Evolutionary conservation across 92 coral and sea anemone genomes (phyloP), one percentile per base, ranked within the genome.

Genomic region (Siderastrea siderea): DNA sequence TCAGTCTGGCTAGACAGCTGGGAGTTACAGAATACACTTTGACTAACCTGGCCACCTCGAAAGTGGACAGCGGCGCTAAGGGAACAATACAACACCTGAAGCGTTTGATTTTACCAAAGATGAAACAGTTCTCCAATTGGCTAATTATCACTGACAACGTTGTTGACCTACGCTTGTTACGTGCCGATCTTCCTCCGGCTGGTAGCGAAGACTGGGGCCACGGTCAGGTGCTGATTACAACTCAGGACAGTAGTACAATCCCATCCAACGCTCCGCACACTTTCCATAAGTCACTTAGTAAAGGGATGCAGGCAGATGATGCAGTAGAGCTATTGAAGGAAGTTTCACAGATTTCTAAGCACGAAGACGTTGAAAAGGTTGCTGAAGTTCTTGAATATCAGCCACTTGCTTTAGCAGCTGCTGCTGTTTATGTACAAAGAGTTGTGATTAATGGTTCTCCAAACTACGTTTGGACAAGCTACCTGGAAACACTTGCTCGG

Each of bases 81-180:
- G 81, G 65, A 19, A 17, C 7, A 38, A 54, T 68, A 5, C 47
- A 71, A 5, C 65, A 45, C 3, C 80, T 85, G 51, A 64, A 19
- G 63, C 44, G 43, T 47, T 78, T 62, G 51, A 76, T 85, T 47
- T 50, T n/a, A 2, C 78, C 61, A 5, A 50, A 51, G 46, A 16
- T 50, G 48, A 54, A 50, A 17, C 44, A 5, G 47, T 85, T 58
- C 68, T 71, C 59, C 7, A 61, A 47, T 6, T 87, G 91, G 91
- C 63, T 87, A 13, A 70, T 87, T 19, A 87, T 87, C 51, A 81
- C 73, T 51, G 91, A 87, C 68, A 87, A 87, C 69, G 81, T 80
- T 8, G 70, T 4, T 1, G 80, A 87, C 63, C 49, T 79, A 14
- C 45, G 64, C n/a, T 5, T 47, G 80, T 73, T 79, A 48, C 50